A percentile compares a stretch with the other conserved stretches of the same genome.
phyloP scores from a whole-genome alignment of 1,140 invertebrate species.

The Telenomus remus region DNA sequence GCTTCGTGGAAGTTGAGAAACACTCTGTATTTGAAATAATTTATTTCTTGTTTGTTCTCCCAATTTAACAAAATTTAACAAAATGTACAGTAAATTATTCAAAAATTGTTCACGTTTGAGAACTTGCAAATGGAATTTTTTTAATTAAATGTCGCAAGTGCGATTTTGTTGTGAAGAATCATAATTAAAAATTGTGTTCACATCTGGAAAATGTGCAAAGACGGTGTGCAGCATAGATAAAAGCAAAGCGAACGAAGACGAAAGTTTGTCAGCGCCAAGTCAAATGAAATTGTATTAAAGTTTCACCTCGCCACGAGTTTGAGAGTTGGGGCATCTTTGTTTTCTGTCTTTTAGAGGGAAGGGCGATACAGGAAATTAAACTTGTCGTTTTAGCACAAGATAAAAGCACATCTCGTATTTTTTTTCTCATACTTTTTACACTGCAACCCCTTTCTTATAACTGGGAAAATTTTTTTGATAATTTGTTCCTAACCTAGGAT shows the following conservation, averaged over 20 bases:
- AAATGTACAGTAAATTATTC: too few relatives aligned
- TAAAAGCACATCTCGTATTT: slow-evolving; percentile 58
- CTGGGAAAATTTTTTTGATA: background rate
- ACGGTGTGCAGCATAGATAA: slow-evolving; percentile 8
- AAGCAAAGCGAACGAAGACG: slow-evolving; percentile 44
- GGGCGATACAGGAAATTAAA: slow-evolving; percentile 68
- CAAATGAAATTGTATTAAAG: slow-evolving; percentile 73
- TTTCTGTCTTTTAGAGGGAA: slow-evolving; percentile 47
- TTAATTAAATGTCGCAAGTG: background rate
- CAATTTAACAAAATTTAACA: too few relatives aligned
- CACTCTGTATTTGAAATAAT: too few relatives aligned
- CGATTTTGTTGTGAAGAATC: background rate
- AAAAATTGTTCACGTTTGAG: too few relatives aligned
- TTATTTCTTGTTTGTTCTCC: too few relatives aligned
- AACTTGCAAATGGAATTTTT: too few relatives aligned
- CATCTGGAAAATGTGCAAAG: too few relatives aligned
- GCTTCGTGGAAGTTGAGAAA: too few relatives aligned
- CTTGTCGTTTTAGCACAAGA: slow-evolving; percentile 71
- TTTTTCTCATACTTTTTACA: background rate
- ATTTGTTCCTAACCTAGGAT: too few relatives aligned
- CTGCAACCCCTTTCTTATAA: background rate
- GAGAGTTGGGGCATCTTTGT: slow-evolving; percentile 56
- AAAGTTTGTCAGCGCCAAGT: slow-evolving; percentile 69
- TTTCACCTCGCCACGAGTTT: slow-evolving; percentile 62
- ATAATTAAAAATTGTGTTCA: slow-evolving; percentile 15